Conservation (phyloP, 1,140 invertebrate genomes). For the Physella acuta region DNA sequence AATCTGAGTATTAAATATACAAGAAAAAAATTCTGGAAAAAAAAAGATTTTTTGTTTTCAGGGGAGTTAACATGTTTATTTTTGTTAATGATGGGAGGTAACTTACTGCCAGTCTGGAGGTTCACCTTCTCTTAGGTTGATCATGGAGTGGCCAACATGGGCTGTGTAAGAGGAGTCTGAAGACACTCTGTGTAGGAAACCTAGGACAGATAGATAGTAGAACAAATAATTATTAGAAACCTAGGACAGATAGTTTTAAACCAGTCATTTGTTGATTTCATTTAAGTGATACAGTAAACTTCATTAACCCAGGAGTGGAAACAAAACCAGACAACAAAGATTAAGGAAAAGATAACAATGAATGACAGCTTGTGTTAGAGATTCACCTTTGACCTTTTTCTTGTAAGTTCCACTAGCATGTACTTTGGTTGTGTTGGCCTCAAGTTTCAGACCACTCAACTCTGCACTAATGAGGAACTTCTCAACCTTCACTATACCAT, state of each 20-base stretch:
- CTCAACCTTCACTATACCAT: constrained; percentile 86
- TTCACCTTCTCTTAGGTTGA: constrained; percentile 85
- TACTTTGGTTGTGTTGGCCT: constrained; percentile 83
- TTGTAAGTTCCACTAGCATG: constrained; percentile 72
- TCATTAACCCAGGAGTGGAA: too few relatives aligned
- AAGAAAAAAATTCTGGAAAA: too few relatives aligned
- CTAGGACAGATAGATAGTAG: constrained; percentile 29
- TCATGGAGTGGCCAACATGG: constrained; percentile 87
- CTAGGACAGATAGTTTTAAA: too few relatives aligned
- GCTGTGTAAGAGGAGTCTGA: constrained; percentile 86
- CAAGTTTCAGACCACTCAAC: constrained; percentile 87
- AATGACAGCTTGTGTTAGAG: neutral
- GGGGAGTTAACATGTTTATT: too few relatives aligned
- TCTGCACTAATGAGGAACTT: constrained; percentile 84
- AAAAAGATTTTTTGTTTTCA: too few relatives aligned
- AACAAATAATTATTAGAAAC: too few relatives aligned
- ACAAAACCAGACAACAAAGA: too few relatives aligned
- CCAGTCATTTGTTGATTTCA: too few relatives aligned
- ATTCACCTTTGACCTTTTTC: constrained; percentile 70
- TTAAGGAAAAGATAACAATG: neutral
- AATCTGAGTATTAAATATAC: too few relatives aligned
- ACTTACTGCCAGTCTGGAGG: constrained; percentile 83
- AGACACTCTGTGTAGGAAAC: constrained; percentile 59
- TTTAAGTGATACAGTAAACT: too few relatives aligned
- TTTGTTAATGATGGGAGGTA: neutral